Percentiles rank a stretch among this genome's conserved stretches.
Conservation (phyloP, 2,888 invertebrate genomes). For the Ferdinandea cuprea region DNA sequence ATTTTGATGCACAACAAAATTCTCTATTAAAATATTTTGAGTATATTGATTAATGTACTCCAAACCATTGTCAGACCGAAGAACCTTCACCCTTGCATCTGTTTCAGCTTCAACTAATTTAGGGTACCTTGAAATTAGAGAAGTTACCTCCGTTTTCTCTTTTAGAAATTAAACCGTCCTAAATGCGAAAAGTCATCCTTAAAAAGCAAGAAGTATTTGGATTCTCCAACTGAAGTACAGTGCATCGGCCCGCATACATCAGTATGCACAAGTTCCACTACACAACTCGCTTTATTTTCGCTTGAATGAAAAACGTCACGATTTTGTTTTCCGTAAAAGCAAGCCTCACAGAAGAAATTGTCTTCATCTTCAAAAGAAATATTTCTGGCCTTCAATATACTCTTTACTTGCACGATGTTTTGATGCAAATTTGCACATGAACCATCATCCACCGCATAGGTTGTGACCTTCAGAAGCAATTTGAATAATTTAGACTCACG, state of each 20-base stretch:
- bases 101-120: constrained; percentile 74
- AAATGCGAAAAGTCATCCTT: no score
- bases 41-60: constrained; percentile 76
- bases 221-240: constrained; percentile 67
- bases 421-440: constrained; percentile 65
- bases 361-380: constrained; percentile 61
- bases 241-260: constrained; percentile 75
- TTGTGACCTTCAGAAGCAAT: constrained; percentile 44
- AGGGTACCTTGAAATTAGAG: constrained; percentile 44
- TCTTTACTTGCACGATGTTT: constrained; percentile 70
- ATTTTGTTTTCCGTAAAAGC: constrained; percentile 75
- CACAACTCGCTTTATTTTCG: constrained; percentile 53
- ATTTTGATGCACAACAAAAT: constrained; percentile 76
- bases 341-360: constrained; percentile 73
- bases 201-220: no score
- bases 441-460: constrained; percentile 1
- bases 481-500: constrained; percentile 56
- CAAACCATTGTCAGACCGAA: constrained; percentile 77
- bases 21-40: constrained; percentile 70
- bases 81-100: constrained; percentile 69
- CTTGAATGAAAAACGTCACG: constrained; percentile 65
- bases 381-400: constrained; percentile 57
- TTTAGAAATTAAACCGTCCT: constrained; percentile 73
- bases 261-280: constrained; percentile 74
- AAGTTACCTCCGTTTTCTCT: constrained; percentile 67